phyloP scores from a whole-genome alignment of 1,140 invertebrate genomes.

The Drosophila pachea region DNA sequence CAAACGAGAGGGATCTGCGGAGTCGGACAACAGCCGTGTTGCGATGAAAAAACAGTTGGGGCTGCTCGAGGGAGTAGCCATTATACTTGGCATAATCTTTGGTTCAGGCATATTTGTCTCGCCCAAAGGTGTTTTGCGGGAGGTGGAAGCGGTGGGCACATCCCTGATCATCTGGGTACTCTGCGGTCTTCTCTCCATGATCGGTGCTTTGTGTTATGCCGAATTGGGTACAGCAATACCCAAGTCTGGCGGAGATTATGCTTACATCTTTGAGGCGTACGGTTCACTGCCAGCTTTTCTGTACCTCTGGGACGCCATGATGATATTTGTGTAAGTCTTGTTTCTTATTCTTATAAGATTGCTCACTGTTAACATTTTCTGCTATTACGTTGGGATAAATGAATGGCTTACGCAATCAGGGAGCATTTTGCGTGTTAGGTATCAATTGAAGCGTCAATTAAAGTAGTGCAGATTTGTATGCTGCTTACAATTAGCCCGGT shows the following conservation, averaged over 20 bases:
- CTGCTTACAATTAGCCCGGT: neutral
- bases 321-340: constrained; percentile 88
- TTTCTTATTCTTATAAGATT: neutral
- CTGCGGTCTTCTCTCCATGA: constrained; percentile 91
- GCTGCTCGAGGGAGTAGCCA: constrained; percentile 90
- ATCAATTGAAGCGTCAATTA: constrained; percentile 27
- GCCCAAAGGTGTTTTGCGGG: constrained; percentile 93
- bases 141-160: constrained; percentile 92
- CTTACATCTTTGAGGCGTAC: constrained; percentile 94
- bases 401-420: neutral
- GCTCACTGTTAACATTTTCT: constrained; percentile 10
- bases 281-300: constrained; percentile 96
- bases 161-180: constrained; percentile 93
- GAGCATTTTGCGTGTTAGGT: constrained; percentile 1
- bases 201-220: constrained; percentile 96
- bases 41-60: constrained; percentile 90
- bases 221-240: constrained; percentile 92
- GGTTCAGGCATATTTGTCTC: constrained; percentile 97
- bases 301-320: constrained; percentile 93
- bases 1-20: constrained; percentile 62
- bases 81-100: constrained; percentile 93
- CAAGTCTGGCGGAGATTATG: constrained; percentile 95
- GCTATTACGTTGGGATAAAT: constrained; percentile 15
- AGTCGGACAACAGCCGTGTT: constrained; percentile 79
- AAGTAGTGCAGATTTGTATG: constrained; percentile 14